A percentile compares a stretch with the other conserved stretches of the same genome.
phyloP scores from a whole-genome alignment of 1,140 invertebrate genomes.

The Trichomalopsis sarcophagae region DNA sequence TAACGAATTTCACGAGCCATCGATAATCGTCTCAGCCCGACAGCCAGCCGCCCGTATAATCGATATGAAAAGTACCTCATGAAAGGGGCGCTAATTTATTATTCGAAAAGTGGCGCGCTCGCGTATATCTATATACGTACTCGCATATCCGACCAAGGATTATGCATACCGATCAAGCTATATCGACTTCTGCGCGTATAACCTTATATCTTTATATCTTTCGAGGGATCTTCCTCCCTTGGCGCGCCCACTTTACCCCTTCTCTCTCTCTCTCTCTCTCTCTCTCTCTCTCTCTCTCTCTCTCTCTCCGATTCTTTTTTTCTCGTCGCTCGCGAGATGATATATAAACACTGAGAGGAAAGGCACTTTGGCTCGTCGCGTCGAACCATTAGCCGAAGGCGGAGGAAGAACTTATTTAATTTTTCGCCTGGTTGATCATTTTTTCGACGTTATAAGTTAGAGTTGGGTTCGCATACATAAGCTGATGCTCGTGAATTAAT shows the following conservation, averaged over 20 bases:
- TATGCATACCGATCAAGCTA: not conserved
- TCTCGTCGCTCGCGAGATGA: not conserved
- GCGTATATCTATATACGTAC: not conserved
- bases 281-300: no score
- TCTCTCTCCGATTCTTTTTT: no score
- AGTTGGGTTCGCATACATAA: not conserved
- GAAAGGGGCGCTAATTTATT: no score
- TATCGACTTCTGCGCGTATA: not conserved
- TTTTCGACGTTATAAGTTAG: not conserved
- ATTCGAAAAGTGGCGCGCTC: not conserved
- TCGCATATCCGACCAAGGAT: not conserved
- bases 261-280: not conserved
- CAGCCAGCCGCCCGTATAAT: no score
- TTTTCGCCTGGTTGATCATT: not conserved
- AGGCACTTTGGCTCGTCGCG: conserved; percentile 8
- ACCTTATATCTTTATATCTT: no score
- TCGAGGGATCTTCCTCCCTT: not conserved
- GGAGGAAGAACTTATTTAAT: not conserved
- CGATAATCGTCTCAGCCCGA: no score
- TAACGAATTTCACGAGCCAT: no score
- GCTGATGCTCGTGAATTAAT: not conserved
- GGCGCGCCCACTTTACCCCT: not conserved
- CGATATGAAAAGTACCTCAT: no score
- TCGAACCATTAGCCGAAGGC: not conserved
- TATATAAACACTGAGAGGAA: not conserved